Percentiles rank a stretch among this genome's conserved stretches.
These are phyloP conservation scores for Synchiropus splendidus DNA, from an alignment of 2,113 vertebrate species.

Conservation along the genomic window DNA sequence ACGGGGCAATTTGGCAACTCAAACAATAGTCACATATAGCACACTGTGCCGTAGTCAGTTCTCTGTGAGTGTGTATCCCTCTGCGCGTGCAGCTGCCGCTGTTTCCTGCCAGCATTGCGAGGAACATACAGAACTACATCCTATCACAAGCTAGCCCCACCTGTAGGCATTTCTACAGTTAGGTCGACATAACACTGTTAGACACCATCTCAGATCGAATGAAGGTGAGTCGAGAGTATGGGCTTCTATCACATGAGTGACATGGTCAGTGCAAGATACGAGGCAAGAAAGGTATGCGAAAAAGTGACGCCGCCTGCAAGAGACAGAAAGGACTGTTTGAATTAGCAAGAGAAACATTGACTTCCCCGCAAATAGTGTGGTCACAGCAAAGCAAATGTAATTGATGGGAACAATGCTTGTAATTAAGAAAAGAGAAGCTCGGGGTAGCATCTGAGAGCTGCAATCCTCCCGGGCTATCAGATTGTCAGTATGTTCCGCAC, in stretches of 20 bases:
- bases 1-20: constrained; percentile 51
- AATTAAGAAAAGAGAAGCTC: constrained; percentile 41
- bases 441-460: constrained; percentile 15
- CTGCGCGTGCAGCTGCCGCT: constrained; percentile 22
- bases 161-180: constrained; percentile 35
- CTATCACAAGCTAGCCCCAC: constrained; percentile 23
- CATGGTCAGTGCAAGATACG: no score
- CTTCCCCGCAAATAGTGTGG: constrained; percentile 13
- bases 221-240: no score
- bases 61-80: constrained; percentile 10
- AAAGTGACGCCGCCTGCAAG: no score
- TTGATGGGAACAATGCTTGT: constrained; percentile 34
- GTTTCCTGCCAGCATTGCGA: constrained; percentile 23
- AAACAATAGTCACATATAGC: constrained; percentile 51
- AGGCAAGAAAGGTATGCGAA: no score
- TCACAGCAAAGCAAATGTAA: constrained; percentile 24
- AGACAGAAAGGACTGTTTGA: constrained; percentile 7
- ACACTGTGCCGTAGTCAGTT: constrained; percentile 38
- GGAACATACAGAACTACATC: constrained; percentile 33
- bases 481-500: constrained; percentile 45
- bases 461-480: constrained; percentile 27
- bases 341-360: constrained; percentile 16
- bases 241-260: no score
- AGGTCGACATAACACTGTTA: no score
- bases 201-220: no score